Conservation (phyloP, 2,113 vertebrate genomes). For the Eupsittula cactorum region DNA sequence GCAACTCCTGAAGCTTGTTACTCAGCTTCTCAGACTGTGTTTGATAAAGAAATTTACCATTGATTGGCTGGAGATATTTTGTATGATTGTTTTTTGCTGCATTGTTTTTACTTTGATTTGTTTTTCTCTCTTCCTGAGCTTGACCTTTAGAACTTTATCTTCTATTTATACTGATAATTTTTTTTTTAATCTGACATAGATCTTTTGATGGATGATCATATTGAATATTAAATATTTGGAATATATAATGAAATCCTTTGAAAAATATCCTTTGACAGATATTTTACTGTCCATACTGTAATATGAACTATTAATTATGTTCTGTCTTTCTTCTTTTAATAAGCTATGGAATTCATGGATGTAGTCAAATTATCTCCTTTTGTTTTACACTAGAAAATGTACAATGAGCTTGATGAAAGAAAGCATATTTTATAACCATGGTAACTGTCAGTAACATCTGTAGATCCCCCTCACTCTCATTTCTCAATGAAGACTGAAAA, state of each 20-base stretch:
- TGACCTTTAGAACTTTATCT: neutral
- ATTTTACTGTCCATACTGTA: constrained; percentile 23
- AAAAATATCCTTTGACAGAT: neutral
- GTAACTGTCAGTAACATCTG: constrained; percentile 66
- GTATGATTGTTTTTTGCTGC: neutral
- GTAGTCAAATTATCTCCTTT: constrained; percentile 39
- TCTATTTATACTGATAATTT: neutral
- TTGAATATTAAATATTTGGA: constrained; percentile 42
- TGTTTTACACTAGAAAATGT: constrained; percentile 54
- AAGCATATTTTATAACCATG: constrained; percentile 62
- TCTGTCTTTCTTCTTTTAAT: constrained; percentile 32
- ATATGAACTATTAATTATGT: constrained; percentile 55
- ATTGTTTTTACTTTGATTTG: neutral
- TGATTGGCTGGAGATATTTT: constrained; percentile 7
- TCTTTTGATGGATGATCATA: neutral
- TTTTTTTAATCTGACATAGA: constrained; percentile 21
- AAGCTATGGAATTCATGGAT: constrained; percentile 39
- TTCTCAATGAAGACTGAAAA: constrained; percentile 54
- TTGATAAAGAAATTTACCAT: neutral
- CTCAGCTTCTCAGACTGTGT: neutral
- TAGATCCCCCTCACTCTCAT: constrained; percentile 24
- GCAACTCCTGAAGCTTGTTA: constrained; percentile 3
- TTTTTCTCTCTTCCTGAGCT: neutral
- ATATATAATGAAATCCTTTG: constrained; percentile 2
- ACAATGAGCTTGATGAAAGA: constrained; percentile 53